Evolutionary conservation across 2,113 vertebrate species (phyloP).

Genomic region (Limanda limanda): DNA sequence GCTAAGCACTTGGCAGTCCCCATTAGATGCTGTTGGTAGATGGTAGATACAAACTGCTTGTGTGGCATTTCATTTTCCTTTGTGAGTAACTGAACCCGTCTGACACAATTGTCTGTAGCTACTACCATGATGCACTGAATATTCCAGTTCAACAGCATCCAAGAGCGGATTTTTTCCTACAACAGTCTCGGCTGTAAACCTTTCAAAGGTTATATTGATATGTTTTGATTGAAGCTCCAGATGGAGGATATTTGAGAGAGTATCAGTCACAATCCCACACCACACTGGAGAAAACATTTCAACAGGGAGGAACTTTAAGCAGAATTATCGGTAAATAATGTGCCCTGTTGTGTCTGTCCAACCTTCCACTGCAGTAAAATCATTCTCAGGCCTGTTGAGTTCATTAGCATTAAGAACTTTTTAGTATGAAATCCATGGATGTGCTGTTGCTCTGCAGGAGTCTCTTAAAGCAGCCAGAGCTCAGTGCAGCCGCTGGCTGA

Average conservation of each 20-base stretch:
- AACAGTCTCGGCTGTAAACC: slow-evolving; percentile 13
- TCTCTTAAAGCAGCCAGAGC: slow-evolving; percentile 32
- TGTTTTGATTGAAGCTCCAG: slow-evolving; percentile 60
- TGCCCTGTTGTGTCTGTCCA: not conserved
- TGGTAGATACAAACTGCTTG: not conserved
- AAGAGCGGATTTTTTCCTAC: slow-evolving; percentile 33
- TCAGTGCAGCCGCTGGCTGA: slow-evolving; percentile 49
- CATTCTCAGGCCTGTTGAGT: not conserved
- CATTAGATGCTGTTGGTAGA: no score
- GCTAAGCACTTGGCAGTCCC: not conserved
- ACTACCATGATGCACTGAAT: not conserved
- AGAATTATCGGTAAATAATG: not conserved
- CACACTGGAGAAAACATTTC: slow-evolving; percentile 35
- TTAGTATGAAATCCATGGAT: not conserved
- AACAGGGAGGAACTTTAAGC: not conserved
- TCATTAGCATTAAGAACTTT: not conserved
- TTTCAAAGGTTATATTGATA: slow-evolving; percentile 31
- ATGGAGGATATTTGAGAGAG: slow-evolving; percentile 34
- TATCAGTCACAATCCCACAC: slow-evolving; percentile 31
- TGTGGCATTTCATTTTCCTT: not conserved
- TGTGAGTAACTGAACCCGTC: not conserved
- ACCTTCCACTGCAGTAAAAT: not conserved
- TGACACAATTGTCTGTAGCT: not conserved
- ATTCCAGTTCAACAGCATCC: not conserved
- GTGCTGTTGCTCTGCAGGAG: slow-evolving; percentile 56